Evolutionary conservation across 1,140 invertebrate genomes (phyloP).

Genomic region (Cheumatopsyche charites): DNA sequence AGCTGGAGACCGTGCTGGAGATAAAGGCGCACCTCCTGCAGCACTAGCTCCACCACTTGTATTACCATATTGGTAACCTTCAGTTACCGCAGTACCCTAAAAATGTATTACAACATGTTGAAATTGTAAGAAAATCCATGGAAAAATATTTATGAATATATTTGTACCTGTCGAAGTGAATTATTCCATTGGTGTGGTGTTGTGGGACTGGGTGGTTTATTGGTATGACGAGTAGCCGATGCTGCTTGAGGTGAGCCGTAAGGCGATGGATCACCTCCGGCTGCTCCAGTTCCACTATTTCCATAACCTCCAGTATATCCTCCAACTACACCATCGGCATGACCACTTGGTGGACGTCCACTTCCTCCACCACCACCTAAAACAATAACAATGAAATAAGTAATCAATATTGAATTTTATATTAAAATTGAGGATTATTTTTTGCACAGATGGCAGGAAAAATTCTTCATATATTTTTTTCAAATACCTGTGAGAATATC

Average conservation of each 20-base stretch:
- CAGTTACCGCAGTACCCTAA: conserved; percentile 41
- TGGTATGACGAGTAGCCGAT: conserved; percentile 26
- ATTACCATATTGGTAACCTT: conserved; percentile 46
- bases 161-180: conserved; percentile 43
- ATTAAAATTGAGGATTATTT: too few species aligned
- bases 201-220: conserved; percentile 43
- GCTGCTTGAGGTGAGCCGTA: conserved; percentile 45
- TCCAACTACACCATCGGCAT: conserved; percentile 39
- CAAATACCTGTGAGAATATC: conserved; percentile 43
- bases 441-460: too few species aligned
- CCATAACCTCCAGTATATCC: conserved; percentile 32
- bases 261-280: conserved; percentile 44
- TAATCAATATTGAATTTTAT: too few species aligned
- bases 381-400: too few species aligned
- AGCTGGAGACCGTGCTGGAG: conserved; percentile 45
- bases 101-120: too few species aligned
- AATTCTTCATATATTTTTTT: too few species aligned
- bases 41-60: conserved; percentile 34
- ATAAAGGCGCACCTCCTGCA: conserved; percentile 48
- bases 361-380: conserved; percentile 42
- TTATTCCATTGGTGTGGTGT: conserved; percentile 45
- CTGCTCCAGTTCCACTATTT: conserved; percentile 24
- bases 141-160: too few species aligned
- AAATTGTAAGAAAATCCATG: too few species aligned
- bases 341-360: conserved; percentile 45